phyloP scores from a whole-genome alignment of 2,888 invertebrate genomes.

The Kuschelorhynchus macadamiae region DNA sequence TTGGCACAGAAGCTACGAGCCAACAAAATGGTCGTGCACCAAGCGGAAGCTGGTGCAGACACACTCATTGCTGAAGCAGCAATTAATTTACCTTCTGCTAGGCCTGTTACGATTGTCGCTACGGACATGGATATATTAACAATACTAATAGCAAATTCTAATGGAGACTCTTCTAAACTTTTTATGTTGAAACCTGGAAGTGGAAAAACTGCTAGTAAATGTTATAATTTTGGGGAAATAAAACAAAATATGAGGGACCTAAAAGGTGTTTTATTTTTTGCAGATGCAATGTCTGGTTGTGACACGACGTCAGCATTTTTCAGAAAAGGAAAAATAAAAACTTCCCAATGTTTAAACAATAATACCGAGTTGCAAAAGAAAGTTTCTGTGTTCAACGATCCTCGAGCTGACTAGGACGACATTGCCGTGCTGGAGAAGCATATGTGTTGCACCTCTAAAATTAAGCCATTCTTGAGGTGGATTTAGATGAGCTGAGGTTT shows the following conservation, averaged over 20 bases:
- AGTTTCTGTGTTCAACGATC: slow-evolving; percentile 2
- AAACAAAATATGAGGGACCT: slow-evolving; percentile 1
- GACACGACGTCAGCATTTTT: background rate
- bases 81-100: no score
- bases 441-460: background rate
- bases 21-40: slow-evolving; percentile 22
- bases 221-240: slow-evolving; percentile 4
- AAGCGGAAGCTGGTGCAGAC: slow-evolving; percentile 19
- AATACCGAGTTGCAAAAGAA: background rate
- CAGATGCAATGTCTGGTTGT: slow-evolving; percentile 15
- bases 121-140: background rate
- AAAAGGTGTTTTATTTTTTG: slow-evolving; percentile 6
- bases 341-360: slow-evolving; percentile 15
- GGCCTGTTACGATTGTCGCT: slow-evolving; percentile 1
- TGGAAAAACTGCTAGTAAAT: background rate
- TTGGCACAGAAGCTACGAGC: slow-evolving; percentile 21
- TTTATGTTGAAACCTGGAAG: slow-evolving; percentile 6
- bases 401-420: slow-evolving; percentile 3
- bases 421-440: slow-evolving; percentile 13
- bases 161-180: background rate
- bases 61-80: no score
- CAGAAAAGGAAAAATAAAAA: slow-evolving; percentile 12
- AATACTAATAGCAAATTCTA: background rate
- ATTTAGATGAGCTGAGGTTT: no score
- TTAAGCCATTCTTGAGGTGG: background rate